Conservation (phyloP, 2,113 vertebrate species). For the Mobula hypostoma region DNA sequence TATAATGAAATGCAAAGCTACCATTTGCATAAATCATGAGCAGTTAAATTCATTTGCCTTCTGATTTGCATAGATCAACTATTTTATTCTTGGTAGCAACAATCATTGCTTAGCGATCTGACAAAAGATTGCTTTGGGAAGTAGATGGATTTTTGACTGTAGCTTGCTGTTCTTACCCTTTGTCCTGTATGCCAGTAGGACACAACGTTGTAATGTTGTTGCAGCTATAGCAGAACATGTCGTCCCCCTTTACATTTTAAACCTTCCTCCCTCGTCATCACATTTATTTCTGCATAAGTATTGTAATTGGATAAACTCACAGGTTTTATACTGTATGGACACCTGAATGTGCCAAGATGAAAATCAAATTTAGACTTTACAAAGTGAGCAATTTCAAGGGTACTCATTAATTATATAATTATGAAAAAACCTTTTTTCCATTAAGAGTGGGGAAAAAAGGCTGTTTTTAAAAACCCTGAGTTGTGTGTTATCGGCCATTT, state of each 20-base stretch:
- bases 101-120: not conserved
- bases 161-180: not conserved
- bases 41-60: slow-evolving; percentile 21
- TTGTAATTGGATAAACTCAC: not conserved
- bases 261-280: not conserved
- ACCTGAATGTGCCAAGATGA: not conserved
- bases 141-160: not conserved
- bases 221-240: too few species aligned
- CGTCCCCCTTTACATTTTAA: not conserved
- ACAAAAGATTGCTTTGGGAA: not conserved
- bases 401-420: not conserved
- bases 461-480: not conserved
- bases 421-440: not conserved
- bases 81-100: not conserved
- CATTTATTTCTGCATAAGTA: not conserved
- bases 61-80: not conserved
- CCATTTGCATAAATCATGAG: slow-evolving; percentile 30
- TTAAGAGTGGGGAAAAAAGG: not conserved
- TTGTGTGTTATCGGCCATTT: not conserved
- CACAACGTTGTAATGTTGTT: not conserved
- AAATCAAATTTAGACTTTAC: not conserved
- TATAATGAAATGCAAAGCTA: slow-evolving; percentile 33
- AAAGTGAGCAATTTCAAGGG: not conserved
- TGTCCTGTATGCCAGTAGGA: not conserved
- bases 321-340: not conserved